A percentile compares a stretch with the other conserved stretches of the same genome.
These are phyloP conservation scores for Tortricodes alternella DNA, from an alignment of 2,888 invertebrate genomes.

Conservation along the genomic window DNA sequence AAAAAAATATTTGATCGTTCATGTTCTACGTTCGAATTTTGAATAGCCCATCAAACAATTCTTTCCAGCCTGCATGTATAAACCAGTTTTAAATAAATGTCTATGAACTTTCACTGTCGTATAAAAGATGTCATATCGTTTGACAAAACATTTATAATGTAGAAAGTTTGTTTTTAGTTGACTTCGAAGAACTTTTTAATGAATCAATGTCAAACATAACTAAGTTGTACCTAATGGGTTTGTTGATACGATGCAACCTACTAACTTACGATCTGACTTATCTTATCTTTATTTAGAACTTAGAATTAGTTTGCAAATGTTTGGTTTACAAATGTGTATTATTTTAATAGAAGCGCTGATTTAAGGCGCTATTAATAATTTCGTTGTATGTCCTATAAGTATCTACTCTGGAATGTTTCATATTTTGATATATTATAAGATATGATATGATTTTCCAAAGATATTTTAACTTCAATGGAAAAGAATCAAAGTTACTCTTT, in stretches of 20 bases:
- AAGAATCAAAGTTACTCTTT: too few relatives aligned
- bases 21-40: background rate
- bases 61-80: background rate
- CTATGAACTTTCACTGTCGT: conserved; percentile 3
- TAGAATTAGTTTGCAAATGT: too few relatives aligned
- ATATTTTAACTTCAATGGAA: too few relatives aligned
- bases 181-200: background rate
- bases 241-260: conserved; percentile 4
- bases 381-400: too few relatives aligned
- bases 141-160: conserved; percentile 5
- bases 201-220: background rate
- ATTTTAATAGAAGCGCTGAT: too few relatives aligned
- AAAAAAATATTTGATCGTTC: conserved; percentile 17
- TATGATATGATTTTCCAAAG: too few relatives aligned
- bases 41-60: background rate
- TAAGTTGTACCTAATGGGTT: background rate
- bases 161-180: conserved; percentile 6
- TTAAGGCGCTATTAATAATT: too few relatives aligned
- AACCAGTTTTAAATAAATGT: background rate
- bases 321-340: too few relatives aligned
- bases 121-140: conserved; percentile 7
- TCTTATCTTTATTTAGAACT: conserved; percentile 10
- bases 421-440: too few relatives aligned
- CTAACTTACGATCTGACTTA: conserved; percentile 4
- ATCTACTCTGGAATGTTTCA: too few relatives aligned